Percentiles rank a stretch among this genome's conserved stretches.
Conservation (phyloP, 2,113 vertebrate species). For the Procavia capensis region DNA sequence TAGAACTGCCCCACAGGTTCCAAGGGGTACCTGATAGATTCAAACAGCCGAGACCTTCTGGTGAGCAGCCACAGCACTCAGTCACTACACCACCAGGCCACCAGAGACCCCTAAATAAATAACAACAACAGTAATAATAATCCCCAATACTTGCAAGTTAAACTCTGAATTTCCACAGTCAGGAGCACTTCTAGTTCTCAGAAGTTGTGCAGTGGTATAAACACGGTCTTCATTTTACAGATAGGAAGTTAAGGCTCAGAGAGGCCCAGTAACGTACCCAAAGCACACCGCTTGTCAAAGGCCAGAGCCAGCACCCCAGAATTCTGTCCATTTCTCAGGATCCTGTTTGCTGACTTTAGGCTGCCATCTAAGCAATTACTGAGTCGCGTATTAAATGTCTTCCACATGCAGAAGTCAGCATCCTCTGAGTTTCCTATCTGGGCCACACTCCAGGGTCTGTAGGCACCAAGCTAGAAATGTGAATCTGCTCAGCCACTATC, state of each 20-base stretch:
- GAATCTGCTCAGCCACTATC: slow-evolving; percentile 46
- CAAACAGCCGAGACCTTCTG: too few species aligned
- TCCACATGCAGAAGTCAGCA: slow-evolving; percentile 42
- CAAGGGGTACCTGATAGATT: too few species aligned
- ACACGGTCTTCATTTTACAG: background rate
- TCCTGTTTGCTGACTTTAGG: slow-evolving; percentile 52
- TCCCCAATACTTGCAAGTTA: background rate
- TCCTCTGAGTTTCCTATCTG: slow-evolving; percentile 9
- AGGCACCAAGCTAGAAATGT: slow-evolving; percentile 48
- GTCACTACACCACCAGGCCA: too few species aligned
- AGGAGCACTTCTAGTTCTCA: background rate
- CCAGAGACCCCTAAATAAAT: background rate
- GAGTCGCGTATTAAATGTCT: slow-evolving; percentile 52
- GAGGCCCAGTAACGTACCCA: background rate
- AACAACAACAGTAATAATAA: background rate
- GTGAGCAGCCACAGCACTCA: too few species aligned
- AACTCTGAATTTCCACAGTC: background rate
- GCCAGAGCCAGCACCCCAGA: background rate
- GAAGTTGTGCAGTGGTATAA: background rate
- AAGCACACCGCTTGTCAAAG: background rate
- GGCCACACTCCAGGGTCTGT: slow-evolving; percentile 11
- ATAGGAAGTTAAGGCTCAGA: background rate
- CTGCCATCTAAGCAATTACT: slow-evolving; percentile 40
- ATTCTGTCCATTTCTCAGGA: slow-evolving; percentile 1
- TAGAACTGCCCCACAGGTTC: too few species aligned